These are phyloP conservation scores for Athalia rosae DNA, from an alignment of 2,888 invertebrate genomes.

Conservation along the genomic window DNA sequence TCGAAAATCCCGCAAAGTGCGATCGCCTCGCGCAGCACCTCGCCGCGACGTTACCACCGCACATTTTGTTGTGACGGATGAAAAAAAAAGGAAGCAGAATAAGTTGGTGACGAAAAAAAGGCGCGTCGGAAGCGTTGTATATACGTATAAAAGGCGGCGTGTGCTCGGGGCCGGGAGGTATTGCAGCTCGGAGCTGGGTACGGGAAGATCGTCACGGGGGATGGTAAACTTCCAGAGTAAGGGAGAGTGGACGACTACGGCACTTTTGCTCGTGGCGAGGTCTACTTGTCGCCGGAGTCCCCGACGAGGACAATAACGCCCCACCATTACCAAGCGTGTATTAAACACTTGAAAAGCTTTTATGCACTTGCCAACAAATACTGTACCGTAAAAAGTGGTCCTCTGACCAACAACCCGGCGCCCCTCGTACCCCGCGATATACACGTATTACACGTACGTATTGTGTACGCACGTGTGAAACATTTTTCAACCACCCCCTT, in stretches of 20 bases:
- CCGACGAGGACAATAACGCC: slow-evolving; percentile 59
- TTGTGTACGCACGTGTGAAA: not conserved
- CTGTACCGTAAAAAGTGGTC: slow-evolving; percentile 56
- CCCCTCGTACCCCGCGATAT: slow-evolving; percentile 1
- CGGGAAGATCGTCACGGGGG: slow-evolving; percentile 5
- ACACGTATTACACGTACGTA: not conserved
- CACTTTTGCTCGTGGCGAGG: slow-evolving; percentile 11
- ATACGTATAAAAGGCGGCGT: too few species aligned
- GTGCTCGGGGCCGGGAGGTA: not conserved
- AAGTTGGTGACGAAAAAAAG: too few species aligned
- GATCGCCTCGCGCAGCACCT: not conserved
- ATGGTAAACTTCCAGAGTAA: not conserved
- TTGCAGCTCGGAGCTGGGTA: slow-evolving; percentile 21
- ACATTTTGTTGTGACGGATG: slow-evolving; percentile 1
- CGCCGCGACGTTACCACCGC: not conserved
- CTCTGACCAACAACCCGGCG: slow-evolving; percentile 49
- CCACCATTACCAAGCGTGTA: slow-evolving; percentile 63
- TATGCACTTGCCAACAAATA: slow-evolving; percentile 67
- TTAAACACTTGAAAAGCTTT: slow-evolving; percentile 70
- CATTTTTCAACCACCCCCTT: too few species aligned
- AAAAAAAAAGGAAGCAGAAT: slow-evolving; percentile 17
- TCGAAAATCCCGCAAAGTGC: not conserved
- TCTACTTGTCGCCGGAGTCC: slow-evolving; percentile 12
- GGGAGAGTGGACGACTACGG: slow-evolving; percentile 7
- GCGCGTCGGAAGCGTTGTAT: too few species aligned